Conservation (phyloP, 2,797 vertebrate genomes). For the Oophaga sylvatica region DNA sequence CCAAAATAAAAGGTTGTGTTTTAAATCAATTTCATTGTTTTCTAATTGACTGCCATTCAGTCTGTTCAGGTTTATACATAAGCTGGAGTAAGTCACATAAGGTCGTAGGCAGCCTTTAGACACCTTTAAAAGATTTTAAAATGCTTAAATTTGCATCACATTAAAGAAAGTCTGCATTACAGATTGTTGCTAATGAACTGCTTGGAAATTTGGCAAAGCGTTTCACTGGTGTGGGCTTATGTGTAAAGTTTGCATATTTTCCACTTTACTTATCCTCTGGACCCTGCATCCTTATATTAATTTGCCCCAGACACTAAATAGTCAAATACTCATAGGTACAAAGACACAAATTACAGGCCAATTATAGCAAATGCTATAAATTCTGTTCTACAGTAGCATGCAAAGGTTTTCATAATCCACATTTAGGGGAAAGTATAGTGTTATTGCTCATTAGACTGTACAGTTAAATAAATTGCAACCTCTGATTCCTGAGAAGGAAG, state of each 20-base stretch:
- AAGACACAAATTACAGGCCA: neutral
- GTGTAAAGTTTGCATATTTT: slow-evolving; percentile 50
- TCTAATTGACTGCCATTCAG: no score
- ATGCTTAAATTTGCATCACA: neutral
- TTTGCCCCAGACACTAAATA: slow-evolving; percentile 22
- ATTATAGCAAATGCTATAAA: slow-evolving; percentile 5
- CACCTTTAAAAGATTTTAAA: neutral
- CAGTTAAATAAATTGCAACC: neutral
- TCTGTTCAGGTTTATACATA: neutral
- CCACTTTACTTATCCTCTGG: slow-evolving; percentile 40
- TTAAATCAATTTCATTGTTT: neutral
- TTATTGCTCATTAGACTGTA: neutral
- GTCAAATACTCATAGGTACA: neutral
- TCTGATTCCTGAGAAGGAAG: neutral
- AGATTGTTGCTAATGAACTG: slow-evolving; percentile 34
- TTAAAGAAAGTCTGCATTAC: slow-evolving; percentile 21
- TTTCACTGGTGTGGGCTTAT: slow-evolving; percentile 60
- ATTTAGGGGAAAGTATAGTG: neutral
- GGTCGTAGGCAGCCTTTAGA: neutral
- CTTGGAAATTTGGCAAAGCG: slow-evolving; percentile 24
- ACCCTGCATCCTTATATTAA: neutral
- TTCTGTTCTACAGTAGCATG: neutral
- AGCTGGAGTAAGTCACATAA: neutral
- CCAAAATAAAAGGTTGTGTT: neutral
- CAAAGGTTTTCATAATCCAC: neutral